A percentile compares a stretch with the other conserved stretches of the same genome.
phyloP scores from a whole-genome alignment of 2,888 invertebrate species.

The Drosophila bunnanda region DNA sequence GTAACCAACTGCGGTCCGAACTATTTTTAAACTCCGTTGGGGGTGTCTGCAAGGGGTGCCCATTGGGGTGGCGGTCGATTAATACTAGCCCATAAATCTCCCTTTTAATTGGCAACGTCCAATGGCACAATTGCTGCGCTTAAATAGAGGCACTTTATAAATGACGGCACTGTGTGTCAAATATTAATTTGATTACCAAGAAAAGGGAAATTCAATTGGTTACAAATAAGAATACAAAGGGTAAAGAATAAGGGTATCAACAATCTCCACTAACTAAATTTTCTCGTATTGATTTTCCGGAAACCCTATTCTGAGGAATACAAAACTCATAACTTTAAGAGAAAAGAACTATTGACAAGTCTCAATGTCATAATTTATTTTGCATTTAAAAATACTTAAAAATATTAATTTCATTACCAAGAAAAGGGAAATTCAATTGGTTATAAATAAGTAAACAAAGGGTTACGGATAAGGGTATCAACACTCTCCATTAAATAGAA shows the following conservation, averaged over 20 bases:
- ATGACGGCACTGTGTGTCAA: slow-evolving; percentile 15
- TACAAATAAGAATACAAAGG: slow-evolving; percentile 8
- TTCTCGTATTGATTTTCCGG: not conserved
- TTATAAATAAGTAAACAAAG: too few species aligned
- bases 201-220: not conserved
- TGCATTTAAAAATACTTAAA: too few species aligned
- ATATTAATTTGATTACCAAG: slow-evolving; percentile 16
- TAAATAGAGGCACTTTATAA: slow-evolving; percentile 30
- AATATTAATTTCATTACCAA: too few species aligned
- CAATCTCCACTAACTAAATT: not conserved
- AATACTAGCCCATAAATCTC: slow-evolving; percentile 36
- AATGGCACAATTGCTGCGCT: slow-evolving; percentile 24
- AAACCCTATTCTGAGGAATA: not conserved
- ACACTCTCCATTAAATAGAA: too few species aligned
- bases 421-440: too few species aligned
- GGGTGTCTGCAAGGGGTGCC: slow-evolving; percentile 15
- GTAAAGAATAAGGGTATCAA: not conserved
- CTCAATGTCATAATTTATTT: not conserved
- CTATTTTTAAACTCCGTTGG: slow-evolving; percentile 47
- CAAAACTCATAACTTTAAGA: not conserved
- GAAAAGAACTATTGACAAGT: not conserved
- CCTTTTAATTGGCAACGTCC: slow-evolving; percentile 40
- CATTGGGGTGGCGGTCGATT: slow-evolving; percentile 19
- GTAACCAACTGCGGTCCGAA: slow-evolving; percentile 47
- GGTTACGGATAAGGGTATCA: too few species aligned